A percentile compares a stretch with the other conserved stretches of the same genome.
phyloP scores from a whole-genome alignment of 2,888 invertebrate genomes.

The Clanis bilineata region DNA sequence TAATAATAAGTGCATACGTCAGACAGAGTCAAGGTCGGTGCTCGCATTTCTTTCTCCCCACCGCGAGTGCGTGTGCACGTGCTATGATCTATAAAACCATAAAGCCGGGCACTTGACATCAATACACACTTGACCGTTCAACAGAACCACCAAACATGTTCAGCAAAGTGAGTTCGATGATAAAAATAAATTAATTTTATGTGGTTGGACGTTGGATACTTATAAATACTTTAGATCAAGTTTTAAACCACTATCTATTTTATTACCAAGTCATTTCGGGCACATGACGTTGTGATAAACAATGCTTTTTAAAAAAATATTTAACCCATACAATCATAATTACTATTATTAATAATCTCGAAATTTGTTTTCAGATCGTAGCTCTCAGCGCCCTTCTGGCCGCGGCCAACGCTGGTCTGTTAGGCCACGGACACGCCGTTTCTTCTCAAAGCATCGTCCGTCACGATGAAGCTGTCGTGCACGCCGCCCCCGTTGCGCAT shows the following conservation, averaged over 20 bases:
- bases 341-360: too few species aligned
- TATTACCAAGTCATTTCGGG: not conserved
- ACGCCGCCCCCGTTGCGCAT: constrained; percentile 46
- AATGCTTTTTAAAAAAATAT: not conserved
- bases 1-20: not conserved
- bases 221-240: not conserved
- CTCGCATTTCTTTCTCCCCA: constrained; percentile 22
- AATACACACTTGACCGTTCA: constrained; percentile 48
- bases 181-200: not conserved
- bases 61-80: constrained; percentile 15
- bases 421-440: constrained; percentile 51
- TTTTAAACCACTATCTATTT: not conserved
- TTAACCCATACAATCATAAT: too few species aligned
- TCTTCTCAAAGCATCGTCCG: constrained; percentile 67
- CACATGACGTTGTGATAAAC: too few species aligned
- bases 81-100: constrained; percentile 20
- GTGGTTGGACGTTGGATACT: not conserved
- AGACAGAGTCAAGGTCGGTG: constrained; percentile 22
- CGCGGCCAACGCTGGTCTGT: constrained; percentile 69
- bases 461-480: constrained; percentile 51
- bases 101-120: constrained; percentile 50
- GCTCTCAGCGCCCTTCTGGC: constrained; percentile 67
- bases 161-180: constrained; percentile 62
- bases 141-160: constrained; percentile 63
- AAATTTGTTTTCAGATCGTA: constrained; percentile 26